A percentile compares a stretch with the other conserved stretches of the same genome.
phyloP scores from a whole-genome alignment of 2,113 vertebrate genomes.

The Sorex fumeus region DNA sequence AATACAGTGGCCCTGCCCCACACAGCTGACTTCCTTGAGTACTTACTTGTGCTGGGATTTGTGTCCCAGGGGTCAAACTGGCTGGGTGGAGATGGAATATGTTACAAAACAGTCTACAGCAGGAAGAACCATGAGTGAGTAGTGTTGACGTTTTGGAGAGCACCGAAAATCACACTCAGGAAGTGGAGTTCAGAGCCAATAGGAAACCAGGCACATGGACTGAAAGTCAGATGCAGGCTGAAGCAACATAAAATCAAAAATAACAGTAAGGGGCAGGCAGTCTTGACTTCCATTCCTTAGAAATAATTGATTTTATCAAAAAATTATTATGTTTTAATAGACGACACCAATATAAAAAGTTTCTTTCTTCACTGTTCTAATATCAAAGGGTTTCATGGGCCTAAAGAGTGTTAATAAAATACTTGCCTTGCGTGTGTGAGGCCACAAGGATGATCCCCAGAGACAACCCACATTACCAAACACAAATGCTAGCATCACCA shows the following conservation, averaged over 20 bases:
- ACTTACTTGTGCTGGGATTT: neutral
- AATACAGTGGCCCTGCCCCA: neutral
- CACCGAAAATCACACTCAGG: conserved; percentile 31
- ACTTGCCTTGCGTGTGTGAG: too few species aligned
- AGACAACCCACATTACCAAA: too few species aligned
- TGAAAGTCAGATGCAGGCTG: neutral
- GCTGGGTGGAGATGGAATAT: neutral
- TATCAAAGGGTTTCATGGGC: neutral
- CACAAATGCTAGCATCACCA: too few species aligned
- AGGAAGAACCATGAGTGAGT: neutral
- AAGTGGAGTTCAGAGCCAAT: conserved; percentile 51
- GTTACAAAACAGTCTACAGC: neutral
- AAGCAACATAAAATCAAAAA: neutral
- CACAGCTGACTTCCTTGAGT: neutral
- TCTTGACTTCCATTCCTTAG: neutral
- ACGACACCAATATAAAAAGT: neutral
- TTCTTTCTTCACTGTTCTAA: conserved; percentile 5
- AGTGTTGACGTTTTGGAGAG: conserved; percentile 55
- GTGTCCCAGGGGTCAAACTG: neutral
- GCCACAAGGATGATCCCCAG: too few species aligned
- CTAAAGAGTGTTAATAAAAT: too few species aligned
- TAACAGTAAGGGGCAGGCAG: neutral
- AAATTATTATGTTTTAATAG: conserved; percentile 39
- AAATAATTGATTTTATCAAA: neutral
- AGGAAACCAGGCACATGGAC: neutral